These are phyloP conservation scores for Anguilla rostrata DNA, from an alignment of 2,113 vertebrate genomes.

Conservation along the genomic window DNA sequence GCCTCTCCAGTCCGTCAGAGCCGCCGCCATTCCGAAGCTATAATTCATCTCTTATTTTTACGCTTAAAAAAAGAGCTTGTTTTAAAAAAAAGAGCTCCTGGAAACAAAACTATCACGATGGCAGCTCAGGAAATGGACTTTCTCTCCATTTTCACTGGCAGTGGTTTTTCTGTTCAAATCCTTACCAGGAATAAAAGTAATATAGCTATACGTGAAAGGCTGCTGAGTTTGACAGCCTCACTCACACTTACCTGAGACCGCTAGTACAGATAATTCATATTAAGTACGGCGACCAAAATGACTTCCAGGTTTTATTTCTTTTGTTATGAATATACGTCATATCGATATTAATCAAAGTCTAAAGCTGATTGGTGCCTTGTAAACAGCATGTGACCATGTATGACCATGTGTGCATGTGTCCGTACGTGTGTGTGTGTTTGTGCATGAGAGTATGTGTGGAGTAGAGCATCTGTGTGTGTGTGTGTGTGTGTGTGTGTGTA, in stretches of 20 bases:
- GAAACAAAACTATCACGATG: conserved; percentile 51
- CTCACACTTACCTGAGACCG: conserved; percentile 27
- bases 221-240: conserved; percentile 39
- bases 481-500: neutral
- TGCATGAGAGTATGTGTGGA: neutral
- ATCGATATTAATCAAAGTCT: no score
- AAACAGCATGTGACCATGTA: no score
- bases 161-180: neutral
- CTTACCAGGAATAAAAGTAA: neutral
- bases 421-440: neutral
- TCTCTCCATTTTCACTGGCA: neutral
- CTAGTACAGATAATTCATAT: neutral
- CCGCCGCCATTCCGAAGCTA: neutral
- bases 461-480: neutral
- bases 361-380: no score
- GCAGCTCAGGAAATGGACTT: conserved; percentile 50
- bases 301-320: no score
- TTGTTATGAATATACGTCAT: no score
- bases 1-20: neutral
- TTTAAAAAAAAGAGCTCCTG: conserved; percentile 33
- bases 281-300: neutral
- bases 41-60: neutral
- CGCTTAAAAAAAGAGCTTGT: neutral
- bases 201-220: conserved; percentile 24
- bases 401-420: neutral